A percentile compares a stretch with the other conserved stretches of the same genome.
phyloP scores from a whole-genome alignment of 2,888 invertebrate genomes.

The Unio pictorum region DNA sequence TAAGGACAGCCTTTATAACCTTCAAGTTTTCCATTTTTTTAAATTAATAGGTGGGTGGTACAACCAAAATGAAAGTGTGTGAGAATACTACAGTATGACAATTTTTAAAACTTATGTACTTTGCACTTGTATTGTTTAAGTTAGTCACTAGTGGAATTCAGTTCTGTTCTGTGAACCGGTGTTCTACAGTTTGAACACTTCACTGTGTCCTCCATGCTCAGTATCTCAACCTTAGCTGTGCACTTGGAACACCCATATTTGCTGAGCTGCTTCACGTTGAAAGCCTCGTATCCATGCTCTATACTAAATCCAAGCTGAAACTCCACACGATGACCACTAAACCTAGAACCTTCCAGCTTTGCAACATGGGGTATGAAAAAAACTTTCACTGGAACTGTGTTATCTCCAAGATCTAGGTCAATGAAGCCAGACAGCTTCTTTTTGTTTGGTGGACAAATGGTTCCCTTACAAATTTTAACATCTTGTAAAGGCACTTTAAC shows the following conservation, averaged over 20 bases:
- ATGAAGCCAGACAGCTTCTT: constrained; percentile 28
- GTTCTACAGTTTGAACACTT: constrained; percentile 13
- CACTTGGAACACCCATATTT: constrained; percentile 21
- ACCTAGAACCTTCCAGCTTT: constrained; percentile 16
- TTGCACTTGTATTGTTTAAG: too few relatives aligned
- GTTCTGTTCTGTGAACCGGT: constrained; percentile 4
- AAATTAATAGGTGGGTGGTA: too few relatives aligned
- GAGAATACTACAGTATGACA: too few relatives aligned
- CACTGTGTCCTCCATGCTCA: constrained; percentile 7
- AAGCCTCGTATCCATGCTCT: constrained; percentile 31
- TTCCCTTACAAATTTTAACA: constrained; percentile 29
- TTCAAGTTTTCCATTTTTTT: too few relatives aligned
- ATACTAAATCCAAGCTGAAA: constrained; percentile 29
- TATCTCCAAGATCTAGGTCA: constrained; percentile 25
- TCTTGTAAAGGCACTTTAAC: neutral
- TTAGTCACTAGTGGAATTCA: too few relatives aligned
- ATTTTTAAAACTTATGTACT: too few relatives aligned
- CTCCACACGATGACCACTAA: constrained; percentile 22
- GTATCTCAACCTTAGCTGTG: constrained; percentile 19
- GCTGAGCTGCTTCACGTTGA: constrained; percentile 18
- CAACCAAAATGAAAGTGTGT: too few relatives aligned
- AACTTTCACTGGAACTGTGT: constrained; percentile 11
- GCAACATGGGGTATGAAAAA: constrained; percentile 23
- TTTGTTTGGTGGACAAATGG: constrained; percentile 36
- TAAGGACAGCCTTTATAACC: too few relatives aligned